These are phyloP conservation scores for Platalea minor DNA, from an alignment of 2,797 vertebrate genomes.

Conservation along the genomic window DNA sequence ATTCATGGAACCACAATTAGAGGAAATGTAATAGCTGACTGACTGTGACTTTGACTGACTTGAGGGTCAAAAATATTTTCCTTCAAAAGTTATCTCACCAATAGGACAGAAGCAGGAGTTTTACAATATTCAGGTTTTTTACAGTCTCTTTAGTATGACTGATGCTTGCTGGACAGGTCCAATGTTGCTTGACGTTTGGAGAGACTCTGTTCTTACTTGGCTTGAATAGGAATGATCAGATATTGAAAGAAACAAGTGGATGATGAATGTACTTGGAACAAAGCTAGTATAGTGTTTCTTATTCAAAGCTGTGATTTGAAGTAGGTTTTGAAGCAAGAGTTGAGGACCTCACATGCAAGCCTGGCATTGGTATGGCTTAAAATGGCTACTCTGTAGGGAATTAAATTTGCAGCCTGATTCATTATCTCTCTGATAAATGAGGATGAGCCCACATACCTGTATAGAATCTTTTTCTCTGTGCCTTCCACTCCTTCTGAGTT, in stretches of 20 bases:
- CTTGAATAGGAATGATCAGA: neutral
- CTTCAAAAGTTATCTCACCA: neutral
- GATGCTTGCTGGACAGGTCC: neutral
- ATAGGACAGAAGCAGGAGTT: neutral
- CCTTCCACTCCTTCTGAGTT: neutral
- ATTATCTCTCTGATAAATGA: neutral
- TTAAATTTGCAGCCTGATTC: neutral
- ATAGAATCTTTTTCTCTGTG: neutral
- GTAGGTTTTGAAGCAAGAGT: neutral
- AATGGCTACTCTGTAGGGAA: neutral
- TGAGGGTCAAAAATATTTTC: neutral
- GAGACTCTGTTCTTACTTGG: neutral
- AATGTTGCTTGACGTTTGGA: neutral
- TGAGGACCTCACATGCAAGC: neutral
- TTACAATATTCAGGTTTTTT: neutral
- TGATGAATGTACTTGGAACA: neutral
- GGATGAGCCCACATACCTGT: neutral
- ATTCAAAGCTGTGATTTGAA: neutral
- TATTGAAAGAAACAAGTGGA: neutral
- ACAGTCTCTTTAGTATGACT: neutral
- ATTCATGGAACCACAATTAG: neutral
- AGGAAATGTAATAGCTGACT: neutral
- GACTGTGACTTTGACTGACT: neutral
- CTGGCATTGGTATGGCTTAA: neutral
- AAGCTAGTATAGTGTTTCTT: neutral